A percentile compares a stretch with the other conserved stretches of the same genome.
phyloP scores from a whole-genome alignment of 1,140 invertebrate species.

The Achroia grisella region DNA sequence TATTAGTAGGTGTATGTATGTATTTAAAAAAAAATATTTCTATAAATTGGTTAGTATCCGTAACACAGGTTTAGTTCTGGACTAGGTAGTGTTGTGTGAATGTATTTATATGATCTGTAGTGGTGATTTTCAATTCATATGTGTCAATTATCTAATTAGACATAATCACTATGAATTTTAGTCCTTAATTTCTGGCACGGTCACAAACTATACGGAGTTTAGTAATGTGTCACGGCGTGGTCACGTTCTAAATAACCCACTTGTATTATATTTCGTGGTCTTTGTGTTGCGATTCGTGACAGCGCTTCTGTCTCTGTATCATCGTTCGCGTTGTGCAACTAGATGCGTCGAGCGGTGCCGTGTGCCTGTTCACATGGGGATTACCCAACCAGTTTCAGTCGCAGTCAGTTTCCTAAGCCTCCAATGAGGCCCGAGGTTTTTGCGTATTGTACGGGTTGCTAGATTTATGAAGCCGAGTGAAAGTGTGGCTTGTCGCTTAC shows the following conservation, averaged over 20 bases:
- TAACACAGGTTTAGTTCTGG: no score
- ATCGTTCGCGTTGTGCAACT: constrained; percentile 33
- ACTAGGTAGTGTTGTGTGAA: no score
- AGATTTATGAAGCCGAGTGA: constrained; percentile 27
- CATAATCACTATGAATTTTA: no score
- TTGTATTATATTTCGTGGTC: constrained; percentile 45
- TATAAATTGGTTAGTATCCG: no score
- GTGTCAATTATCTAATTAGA: no score
- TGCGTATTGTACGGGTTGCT: constrained; percentile 18
- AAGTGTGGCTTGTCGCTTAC: constrained; percentile 24
- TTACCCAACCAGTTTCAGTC: constrained; percentile 35
- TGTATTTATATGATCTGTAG: no score
- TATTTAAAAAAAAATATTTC: no score
- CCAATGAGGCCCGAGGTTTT: constrained; percentile 26
- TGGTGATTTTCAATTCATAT: no score
- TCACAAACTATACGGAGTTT: constrained; percentile 11
- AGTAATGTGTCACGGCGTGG: constrained; percentile 31
- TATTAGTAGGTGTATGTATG: no score
- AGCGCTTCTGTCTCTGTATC: constrained; percentile 33
- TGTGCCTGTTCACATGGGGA: constrained; percentile 32
- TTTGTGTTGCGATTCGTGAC: constrained; percentile 34
- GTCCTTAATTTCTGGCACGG: not conserved
- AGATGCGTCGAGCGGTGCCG: constrained; percentile 24
- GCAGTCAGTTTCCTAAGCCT: constrained; percentile 30
- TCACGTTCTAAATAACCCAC: constrained; percentile 47